Evolutionary conservation across 2,797 vertebrate genomes (phyloP), one percentile per base, ranked within the genome.

Genomic region (Columba guinea): DNA sequence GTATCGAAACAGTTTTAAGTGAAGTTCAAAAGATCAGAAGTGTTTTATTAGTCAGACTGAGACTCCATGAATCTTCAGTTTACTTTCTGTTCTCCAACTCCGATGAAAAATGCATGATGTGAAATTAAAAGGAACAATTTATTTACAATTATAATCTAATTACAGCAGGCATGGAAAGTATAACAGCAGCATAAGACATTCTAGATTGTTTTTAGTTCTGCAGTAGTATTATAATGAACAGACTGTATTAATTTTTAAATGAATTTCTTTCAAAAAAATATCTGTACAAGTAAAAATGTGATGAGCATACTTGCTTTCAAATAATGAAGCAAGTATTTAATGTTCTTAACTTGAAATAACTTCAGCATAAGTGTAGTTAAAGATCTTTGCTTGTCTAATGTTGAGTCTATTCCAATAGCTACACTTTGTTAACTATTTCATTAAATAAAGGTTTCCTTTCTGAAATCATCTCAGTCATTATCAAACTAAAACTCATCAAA

Each of bases 71-170:
- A 34, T 71, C 68, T 84, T 84, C 37, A 79, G 26, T 83, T 70
- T 4, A 60, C 22, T 95, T 88, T 87, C 64, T 51, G 12, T 82
- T 85, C 84, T 93, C 58, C 79, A 78, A 53, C 24, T 79, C 37
- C 74, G 86, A 96, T 96, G 80, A 97, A 94, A 96, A 94, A 96
- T 95, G 75, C 77, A 95, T 80, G 64, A 94, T 75, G 27, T 35
- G 87, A 94, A 90, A 94, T 88, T 75, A 93, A 84, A 68, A 71
- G 37, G 58, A 60, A 85, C 58, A 60, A 89, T 90, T 90, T 95
- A 96, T 93, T 95, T 95, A 96, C 71, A 89, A 87, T 70, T 89
- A 77, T 87, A 81, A 94, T 87, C 75, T 80, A 93, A 95, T 96
- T 96, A 89, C 13, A 75, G 41, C 71, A 84, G 35, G 68, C 76